Percentiles rank a stretch among this genome's conserved stretches.
Conservation (phyloP, 2,797 vertebrate species). For the Danio choprae region DNA sequence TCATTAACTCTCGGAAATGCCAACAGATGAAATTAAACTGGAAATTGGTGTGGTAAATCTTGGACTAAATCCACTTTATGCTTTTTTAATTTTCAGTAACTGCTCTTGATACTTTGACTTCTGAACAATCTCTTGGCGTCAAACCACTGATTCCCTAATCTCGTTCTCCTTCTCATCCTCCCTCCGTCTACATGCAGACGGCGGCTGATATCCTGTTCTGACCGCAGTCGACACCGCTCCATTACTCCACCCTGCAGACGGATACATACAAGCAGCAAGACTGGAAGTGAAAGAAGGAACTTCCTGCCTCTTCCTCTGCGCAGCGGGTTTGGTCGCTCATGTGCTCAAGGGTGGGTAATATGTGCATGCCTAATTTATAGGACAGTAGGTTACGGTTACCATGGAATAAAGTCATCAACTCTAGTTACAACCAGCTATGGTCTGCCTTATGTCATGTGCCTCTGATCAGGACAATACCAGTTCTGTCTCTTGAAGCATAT, state of each 20-base stretch:
- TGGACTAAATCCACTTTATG: too few relatives aligned
- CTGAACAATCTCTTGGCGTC: not conserved
- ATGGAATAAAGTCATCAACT: slow-evolving; percentile 50
- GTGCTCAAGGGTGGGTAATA: slow-evolving; percentile 30
- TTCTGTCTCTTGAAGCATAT: not conserved
- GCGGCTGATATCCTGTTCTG: slow-evolving; percentile 51
- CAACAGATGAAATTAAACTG: not conserved
- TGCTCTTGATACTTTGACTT: slow-evolving; percentile 10
- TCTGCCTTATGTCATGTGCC: slow-evolving; percentile 41
- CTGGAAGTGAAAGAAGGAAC: slow-evolving; percentile 79
- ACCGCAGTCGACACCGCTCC: slow-evolving; percentile 47
- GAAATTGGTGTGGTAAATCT: not conserved
- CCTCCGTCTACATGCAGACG: slow-evolving; percentile 49
- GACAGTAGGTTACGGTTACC: slow-evolving; percentile 24
- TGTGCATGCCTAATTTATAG: slow-evolving; percentile 42
- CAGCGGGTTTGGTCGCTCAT: slow-evolving; percentile 54
- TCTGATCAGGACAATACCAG: slow-evolving; percentile 15
- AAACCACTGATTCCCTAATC: slow-evolving; percentile 46
- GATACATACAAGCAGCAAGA: slow-evolving; percentile 54
- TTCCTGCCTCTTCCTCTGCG: slow-evolving; percentile 61
- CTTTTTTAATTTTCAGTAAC: not conserved
- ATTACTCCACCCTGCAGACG: slow-evolving; percentile 37
- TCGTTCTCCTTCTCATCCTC: slow-evolving; percentile 32
- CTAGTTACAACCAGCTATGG: slow-evolving; percentile 63
- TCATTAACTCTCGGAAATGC: not conserved